Conservation (phyloP, 2,888 invertebrate genomes). For the Pyrrhosoma nymphula region DNA sequence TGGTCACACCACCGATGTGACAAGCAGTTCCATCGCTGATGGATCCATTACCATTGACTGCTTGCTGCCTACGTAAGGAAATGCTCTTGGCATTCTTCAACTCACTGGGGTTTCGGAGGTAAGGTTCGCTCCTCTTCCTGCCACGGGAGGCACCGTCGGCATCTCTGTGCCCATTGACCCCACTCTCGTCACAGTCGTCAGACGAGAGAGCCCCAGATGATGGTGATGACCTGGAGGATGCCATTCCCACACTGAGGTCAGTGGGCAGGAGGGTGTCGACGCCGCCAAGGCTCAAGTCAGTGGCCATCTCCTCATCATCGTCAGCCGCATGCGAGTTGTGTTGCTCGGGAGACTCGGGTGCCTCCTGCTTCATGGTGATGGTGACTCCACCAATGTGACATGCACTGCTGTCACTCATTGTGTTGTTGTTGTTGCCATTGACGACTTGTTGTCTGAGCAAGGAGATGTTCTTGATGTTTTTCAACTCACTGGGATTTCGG, state of each 20-base stretch:
- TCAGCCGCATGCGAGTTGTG: conserved; percentile 15
- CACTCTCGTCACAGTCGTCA: conserved; percentile 32
- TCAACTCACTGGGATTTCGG: conserved; percentile 94
- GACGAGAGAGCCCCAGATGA: conserved; percentile 46
- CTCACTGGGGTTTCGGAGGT: conserved; percentile 93
- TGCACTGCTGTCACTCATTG: conserved; percentile 22
- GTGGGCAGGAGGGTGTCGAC: conserved; percentile 51
- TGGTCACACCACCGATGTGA: conserved; percentile 55
- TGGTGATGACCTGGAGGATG: conserved; percentile 48
- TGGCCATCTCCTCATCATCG: conserved; percentile 60
- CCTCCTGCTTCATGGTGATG: conserved; percentile 59
- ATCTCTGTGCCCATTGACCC: not conserved
- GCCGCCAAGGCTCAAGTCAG: conserved; percentile 52
- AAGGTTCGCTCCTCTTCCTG: conserved; percentile 9
- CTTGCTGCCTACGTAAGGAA: conserved; percentile 90
- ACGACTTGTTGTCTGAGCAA: conserved; percentile 89
- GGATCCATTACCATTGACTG: conserved; percentile 75
- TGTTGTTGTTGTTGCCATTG: conserved; percentile 15
- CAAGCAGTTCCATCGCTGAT: conserved; percentile 29
- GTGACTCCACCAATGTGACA: conserved; percentile 60
- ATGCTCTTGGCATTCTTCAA: conserved; percentile 96
- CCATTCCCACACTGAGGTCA: conserved; percentile 52
- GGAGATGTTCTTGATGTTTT: conserved; percentile 96
- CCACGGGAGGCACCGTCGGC: not conserved
- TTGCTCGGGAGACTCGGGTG: conserved; percentile 57